These are phyloP conservation scores for Zophobas atratus DNA, from an alignment of 1,140 invertebrate species.

Conservation along the genomic window DNA sequence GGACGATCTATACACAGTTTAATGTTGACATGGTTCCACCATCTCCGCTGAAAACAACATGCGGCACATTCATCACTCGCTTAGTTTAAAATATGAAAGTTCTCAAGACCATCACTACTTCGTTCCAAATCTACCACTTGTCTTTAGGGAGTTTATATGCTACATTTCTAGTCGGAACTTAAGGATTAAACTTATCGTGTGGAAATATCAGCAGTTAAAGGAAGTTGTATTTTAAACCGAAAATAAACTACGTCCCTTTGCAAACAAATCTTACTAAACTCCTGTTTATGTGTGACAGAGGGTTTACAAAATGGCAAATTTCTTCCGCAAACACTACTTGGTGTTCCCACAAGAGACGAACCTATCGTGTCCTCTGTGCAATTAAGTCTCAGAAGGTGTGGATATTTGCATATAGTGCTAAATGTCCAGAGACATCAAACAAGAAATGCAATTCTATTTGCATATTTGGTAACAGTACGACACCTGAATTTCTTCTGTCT, in stretches of 20 bases:
- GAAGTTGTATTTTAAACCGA: slow-evolving; percentile 25
- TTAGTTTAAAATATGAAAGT: too few relatives aligned
- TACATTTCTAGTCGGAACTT: slow-evolving; percentile 9
- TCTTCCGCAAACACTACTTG: slow-evolving; percentile 3
- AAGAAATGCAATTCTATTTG: too few relatives aligned
- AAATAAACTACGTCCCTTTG: slow-evolving; percentile 24
- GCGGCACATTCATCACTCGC: too few relatives aligned
- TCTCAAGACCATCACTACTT: too few relatives aligned
- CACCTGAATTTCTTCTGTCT: too few relatives aligned
- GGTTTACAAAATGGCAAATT: slow-evolving; percentile 14
- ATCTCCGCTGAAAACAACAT: too few relatives aligned
- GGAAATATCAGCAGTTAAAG: slow-evolving; percentile 25
- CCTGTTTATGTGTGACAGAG: slow-evolving; percentile 12
- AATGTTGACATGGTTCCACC: too few relatives aligned
- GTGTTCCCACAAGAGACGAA: slow-evolving; percentile 1
- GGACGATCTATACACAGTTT: too few relatives aligned
- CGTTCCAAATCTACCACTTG: slow-evolving; percentile 7
- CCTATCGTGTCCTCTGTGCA: neutral
- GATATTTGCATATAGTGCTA: neutral
- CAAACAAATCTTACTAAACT: slow-evolving; percentile 13
- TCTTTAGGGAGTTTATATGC: slow-evolving; percentile 28
- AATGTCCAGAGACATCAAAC: too few relatives aligned
- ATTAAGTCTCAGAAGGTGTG: neutral
- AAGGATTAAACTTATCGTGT: slow-evolving; percentile 23
- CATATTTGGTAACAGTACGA: too few relatives aligned